These are phyloP conservation scores for Delia radicum DNA, from an alignment of 1,140 invertebrate species.

Conservation along the genomic window DNA sequence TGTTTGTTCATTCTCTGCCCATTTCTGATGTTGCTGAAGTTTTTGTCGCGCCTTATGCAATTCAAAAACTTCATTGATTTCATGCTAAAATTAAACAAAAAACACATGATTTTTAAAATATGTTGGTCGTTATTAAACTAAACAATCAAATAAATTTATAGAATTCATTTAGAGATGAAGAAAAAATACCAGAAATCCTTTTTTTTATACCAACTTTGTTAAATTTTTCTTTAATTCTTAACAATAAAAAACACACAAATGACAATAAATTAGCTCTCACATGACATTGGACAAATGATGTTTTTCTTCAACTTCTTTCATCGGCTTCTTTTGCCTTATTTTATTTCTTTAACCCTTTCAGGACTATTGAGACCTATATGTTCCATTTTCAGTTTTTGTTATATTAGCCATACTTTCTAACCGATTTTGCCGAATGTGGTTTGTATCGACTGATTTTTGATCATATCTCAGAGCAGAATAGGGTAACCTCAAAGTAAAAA, in stretches of 20 bases:
- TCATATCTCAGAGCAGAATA: too few species aligned
- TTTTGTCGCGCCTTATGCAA: slow-evolving; percentile 46
- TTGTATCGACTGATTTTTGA: too few species aligned
- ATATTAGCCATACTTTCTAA: too few species aligned
- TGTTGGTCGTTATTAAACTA: not conserved
- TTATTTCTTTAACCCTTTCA: not conserved
- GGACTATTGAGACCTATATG: too few species aligned
- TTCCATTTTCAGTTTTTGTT: too few species aligned
- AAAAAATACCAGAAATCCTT: not conserved
- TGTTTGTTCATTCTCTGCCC: slow-evolving; percentile 25
- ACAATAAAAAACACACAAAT: not conserved
- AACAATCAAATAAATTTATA: not conserved
- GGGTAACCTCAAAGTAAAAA: too few species aligned
- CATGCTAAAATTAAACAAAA: slow-evolving; percentile 40
- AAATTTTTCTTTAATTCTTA: not conserved
- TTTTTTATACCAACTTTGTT: not conserved
- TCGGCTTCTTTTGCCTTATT: not conserved
- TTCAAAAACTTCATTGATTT: slow-evolving; percentile 55
- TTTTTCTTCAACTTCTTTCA: not conserved
- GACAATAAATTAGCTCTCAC: slow-evolving; percentile 20
- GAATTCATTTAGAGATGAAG: not conserved
- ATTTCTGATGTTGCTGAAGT: slow-evolving; percentile 31
- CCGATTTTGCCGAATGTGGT: too few species aligned
- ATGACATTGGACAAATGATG: slow-evolving; percentile 22
- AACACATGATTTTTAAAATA: not conserved